These are phyloP conservation scores for Austrofundulus limnaeus DNA, from an alignment of 2,113 vertebrate genomes.

Conservation along the genomic window DNA sequence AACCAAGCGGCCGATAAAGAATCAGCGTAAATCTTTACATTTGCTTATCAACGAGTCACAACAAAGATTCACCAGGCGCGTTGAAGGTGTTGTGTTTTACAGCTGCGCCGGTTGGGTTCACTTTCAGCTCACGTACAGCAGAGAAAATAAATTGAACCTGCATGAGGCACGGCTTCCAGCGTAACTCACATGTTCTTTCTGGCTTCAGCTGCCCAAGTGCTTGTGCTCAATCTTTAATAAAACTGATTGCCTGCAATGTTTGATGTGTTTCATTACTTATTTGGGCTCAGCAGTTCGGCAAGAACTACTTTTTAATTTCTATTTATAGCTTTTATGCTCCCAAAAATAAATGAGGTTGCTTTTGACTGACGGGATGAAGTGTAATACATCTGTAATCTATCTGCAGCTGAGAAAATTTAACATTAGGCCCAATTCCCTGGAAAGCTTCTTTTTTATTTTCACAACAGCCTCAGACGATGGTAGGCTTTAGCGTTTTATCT, in stretches of 20 bases:
- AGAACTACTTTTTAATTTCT: slow-evolving; percentile 4
- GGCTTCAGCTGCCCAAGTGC: neutral
- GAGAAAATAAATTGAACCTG: neutral
- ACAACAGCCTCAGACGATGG: neutral
- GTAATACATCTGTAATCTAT: slow-evolving; percentile 25
- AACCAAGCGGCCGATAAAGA: neutral
- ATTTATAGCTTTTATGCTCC: slow-evolving; percentile 34
- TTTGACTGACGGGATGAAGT: slow-evolving; percentile 29
- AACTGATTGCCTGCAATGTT: neutral
- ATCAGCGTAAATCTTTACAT: neutral
- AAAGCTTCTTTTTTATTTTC: neutral
- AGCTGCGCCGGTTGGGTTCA: neutral
- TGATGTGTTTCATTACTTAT: slow-evolving; percentile 32
- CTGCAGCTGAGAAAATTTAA: slow-evolving; percentile 8
- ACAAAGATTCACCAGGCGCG: slow-evolving; percentile 5
- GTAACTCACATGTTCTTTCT: neutral
- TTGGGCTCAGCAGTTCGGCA: slow-evolving; percentile 4
- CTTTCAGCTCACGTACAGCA: slow-evolving; percentile 16
- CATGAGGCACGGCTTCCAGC: neutral
- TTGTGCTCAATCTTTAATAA: neutral
- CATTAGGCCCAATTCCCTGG: slow-evolving; percentile 11
- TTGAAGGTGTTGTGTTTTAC: slow-evolving; percentile 23
- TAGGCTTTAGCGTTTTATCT: neutral
- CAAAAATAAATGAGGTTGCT: neutral
- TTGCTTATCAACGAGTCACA: neutral